Evolutionary conservation across 2,113 vertebrate genomes (phyloP), one percentile per base, ranked within the genome.

Genomic region (Lontra canadensis): DNA sequence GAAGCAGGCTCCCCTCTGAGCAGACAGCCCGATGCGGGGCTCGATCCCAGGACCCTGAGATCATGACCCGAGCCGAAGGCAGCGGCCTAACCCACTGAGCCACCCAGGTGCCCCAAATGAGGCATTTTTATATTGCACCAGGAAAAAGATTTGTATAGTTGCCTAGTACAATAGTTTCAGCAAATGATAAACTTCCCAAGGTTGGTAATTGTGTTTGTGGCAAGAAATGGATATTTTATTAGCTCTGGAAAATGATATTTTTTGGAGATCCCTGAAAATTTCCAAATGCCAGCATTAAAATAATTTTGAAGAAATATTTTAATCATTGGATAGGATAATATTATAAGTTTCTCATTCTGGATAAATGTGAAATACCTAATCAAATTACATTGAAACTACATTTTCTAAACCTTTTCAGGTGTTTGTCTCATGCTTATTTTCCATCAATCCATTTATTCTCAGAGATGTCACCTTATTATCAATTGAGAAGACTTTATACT

Each of bases 151-250:
- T 52, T 14, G 31, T 12, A 87, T 34, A 90, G 95, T 84, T 93
- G 90, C 20, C 59, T 92, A 94, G 63, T n/a, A 95, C 31, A 95
- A 76, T 49, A 81, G 49, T 71, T 85, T 91, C 49, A 85, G 23
- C 6, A 88, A 95, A 93, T 95, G 78, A 88, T 81, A 87, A n/a
- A 87, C n/a, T 78, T 95, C 29, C 34, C 17, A 39, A 95, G 36
- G 29, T 88, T 85, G 67, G 29, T 96, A 95, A 96, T 84, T 92
- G 92, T 57, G 21, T 90, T 92, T 82, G 15, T n/a, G 15, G 86
- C 36, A 97, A 95, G 69, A 95, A 83, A 93, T 7, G 47, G 31
- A 25, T 76, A 97, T 83, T 90, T 94, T 87, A 88, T 88, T 96
- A 85, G 17, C 65, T 79, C 55, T 93, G 29, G 57, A 94, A 97